Base-by-base conservation (phyloP, 2,797 vertebrate genomes). In the Lacerta agilis region DNA sequence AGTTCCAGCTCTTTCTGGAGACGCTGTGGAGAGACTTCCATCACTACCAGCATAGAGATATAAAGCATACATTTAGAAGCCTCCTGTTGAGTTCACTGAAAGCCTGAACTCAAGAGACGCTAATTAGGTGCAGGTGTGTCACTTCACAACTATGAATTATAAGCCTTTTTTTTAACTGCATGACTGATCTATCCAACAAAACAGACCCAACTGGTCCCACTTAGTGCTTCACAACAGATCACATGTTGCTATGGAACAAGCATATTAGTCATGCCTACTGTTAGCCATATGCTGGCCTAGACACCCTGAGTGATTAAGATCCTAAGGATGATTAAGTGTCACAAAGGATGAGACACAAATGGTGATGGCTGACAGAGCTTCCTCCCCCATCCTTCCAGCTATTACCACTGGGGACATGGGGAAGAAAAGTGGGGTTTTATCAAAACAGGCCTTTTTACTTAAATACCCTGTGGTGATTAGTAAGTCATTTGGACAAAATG, bases 201-300 rank as follows among this genome's bases (percentile, higher is more conserved):
- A 94, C 90, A 95, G 89, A 94, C 82, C 92, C 87, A 95, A 94
- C 88, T 94, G 83, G 91, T 93, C 94, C 90, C 89, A 79, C 94
- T 87, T 89, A 81, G 38, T 8, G 29, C 87, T 94, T 76, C 92
- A 81, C 89, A 88, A 94, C 45, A 93, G 85, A 92, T 92, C 4
- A 90, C 76, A 92, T 3, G 2, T 88, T 89, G 89, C 58, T 71
- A 61, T 87, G 88, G 85, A 85, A 79, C 61, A 9, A 13, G 29
- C 8, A 82, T 61, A 81, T 95, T 94, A 96, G 85, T 94, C 94
- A 95, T 20, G 61, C 90, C 88, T 92, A 11, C 0, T 91, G 80
- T 89, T 88, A 94, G 89, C 86, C 85, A 88, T 83, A 87, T 3
- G 1, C 58, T 83, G 20, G 58, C 85, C 69, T 75, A 88, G 71